Evolutionary conservation across 2,797 vertebrate species (phyloP).

Genomic region (Lagocephalus sceleratus): DNA sequence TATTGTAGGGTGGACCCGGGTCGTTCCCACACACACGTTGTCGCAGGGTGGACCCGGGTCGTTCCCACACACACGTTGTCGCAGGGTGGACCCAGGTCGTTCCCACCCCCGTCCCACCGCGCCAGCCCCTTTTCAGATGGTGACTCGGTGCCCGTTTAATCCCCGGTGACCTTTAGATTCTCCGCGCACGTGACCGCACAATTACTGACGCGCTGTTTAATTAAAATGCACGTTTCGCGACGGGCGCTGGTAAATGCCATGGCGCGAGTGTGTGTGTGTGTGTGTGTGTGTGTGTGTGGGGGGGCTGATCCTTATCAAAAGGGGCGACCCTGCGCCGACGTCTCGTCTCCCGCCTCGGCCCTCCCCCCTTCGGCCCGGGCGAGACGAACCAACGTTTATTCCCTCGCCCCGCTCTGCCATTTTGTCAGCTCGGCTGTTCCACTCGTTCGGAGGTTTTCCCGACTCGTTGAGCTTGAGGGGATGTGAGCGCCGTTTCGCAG

Average conservation of each 20-base stretch:
- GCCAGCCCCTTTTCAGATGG: slow-evolving; percentile 49
- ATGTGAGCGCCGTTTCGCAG: slow-evolving; percentile 73
- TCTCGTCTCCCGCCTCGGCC: slow-evolving; percentile 40
- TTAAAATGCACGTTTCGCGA: slow-evolving; percentile 9
- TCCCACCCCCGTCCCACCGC: slow-evolving; percentile 41
- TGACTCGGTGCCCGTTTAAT: slow-evolving; percentile 70
- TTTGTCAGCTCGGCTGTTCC: slow-evolving; percentile 78
- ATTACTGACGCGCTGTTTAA: slow-evolving; percentile 1
- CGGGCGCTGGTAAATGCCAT: slow-evolving; percentile 1
- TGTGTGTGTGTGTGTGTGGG: slow-evolving; percentile 22
- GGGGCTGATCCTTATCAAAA: slow-evolving; percentile 28
- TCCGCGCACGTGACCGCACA: slow-evolving; percentile 7
- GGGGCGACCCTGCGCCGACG: slow-evolving; percentile 46
- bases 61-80: too few relatives aligned
- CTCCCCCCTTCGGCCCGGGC: slow-evolving; percentile 38
- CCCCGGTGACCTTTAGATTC: slow-evolving; percentile 72
- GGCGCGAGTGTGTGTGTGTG: too few relatives aligned
- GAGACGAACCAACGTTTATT: slow-evolving; percentile 73
- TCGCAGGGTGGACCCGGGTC: too few relatives aligned
- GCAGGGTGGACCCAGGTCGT: not conserved
- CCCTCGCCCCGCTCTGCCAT: slow-evolving; percentile 67
- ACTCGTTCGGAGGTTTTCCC: slow-evolving; percentile 71
- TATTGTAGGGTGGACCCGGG: too few relatives aligned
- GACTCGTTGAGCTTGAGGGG: slow-evolving; percentile 72
- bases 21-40: too few relatives aligned